Base-by-base conservation (phyloP, 1,140 invertebrate species). In the Delia radicum region DNA sequence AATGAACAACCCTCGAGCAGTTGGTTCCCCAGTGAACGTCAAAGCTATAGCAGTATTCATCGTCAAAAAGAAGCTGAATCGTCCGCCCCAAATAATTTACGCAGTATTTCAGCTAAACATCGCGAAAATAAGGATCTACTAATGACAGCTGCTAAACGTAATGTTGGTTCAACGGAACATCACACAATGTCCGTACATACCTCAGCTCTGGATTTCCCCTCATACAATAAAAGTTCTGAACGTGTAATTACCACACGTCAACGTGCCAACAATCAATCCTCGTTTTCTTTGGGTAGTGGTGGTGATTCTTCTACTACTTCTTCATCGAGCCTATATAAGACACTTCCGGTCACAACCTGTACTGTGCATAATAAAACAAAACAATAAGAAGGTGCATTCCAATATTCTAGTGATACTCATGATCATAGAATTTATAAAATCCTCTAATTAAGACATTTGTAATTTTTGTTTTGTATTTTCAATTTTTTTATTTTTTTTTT, bases 391-490 rank as follows among this genome's bases (percentile, higher is more conserved):
- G 90, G 92, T 62, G 91, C 92, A 21, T 95, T 93, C 83, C 93
- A 93, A 82, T 93, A 94, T 79, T 94, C 93, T 1, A 89, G 94
- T 76, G 93, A 94, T 82, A 94, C 94, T 0, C 91, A 90, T 63
- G 92, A 93, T 81, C 94, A 95, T 81, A 94, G 94, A 82, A 95
- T 94, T 83, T 95, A 94, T 81, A 89, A 93, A 82, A 90, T 92
- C 62, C 88, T 31, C 88, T 86, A 85, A 37, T 73, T 85, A 76
- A 55, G 7, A 1, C 18, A 55, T 55, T 37, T 10, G 8, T 37
- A 37, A 37, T 37, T 37, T 3, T 37, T 37, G 1, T 2, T 55
- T 55, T 48, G 1, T 48, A 2, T 48, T 48, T n/a, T 0, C 5
- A 46, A 46, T 46, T 1, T 24, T 21, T 6, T 55, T 6, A 21